These are phyloP conservation scores for Scyliorhinus canicula DNA, from an alignment of 2,797 vertebrate species.

Conservation along the genomic window DNA sequence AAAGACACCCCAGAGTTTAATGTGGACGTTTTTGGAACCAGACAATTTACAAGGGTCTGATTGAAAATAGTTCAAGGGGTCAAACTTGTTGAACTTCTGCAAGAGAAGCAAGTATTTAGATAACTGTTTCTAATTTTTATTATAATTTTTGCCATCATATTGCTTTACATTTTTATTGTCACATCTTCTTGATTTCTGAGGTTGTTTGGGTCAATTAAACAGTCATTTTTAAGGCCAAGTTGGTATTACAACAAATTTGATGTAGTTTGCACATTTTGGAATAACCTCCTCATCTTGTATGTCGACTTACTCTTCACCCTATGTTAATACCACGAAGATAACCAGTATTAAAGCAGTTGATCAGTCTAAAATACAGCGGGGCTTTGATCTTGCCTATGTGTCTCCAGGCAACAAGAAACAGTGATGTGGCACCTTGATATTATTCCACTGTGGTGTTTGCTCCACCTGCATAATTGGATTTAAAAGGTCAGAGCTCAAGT, in stretches of 20 bases:
- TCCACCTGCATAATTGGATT: slow-evolving; percentile 28
- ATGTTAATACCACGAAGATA: not conserved
- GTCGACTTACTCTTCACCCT: not conserved
- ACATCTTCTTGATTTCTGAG: not conserved
- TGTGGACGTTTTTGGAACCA: not conserved
- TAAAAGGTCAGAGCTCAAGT: slow-evolving; percentile 2
- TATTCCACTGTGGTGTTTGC: slow-evolving; percentile 25
- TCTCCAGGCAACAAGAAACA: slow-evolving; percentile 27
- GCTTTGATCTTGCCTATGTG: not conserved
- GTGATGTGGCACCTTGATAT: not conserved
- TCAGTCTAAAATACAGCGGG: not conserved
- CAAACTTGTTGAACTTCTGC: not conserved
- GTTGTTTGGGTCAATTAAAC: not conserved
- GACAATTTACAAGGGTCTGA: not conserved
- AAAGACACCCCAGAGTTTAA: not conserved
- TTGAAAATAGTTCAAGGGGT: not conserved
- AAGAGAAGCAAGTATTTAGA: not conserved
- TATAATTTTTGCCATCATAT: not conserved
- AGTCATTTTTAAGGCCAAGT: not conserved
- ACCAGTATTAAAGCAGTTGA: not conserved
- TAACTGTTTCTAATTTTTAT: not conserved
- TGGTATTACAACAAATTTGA: not conserved
- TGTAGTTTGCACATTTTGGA: not conserved
- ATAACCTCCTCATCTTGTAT: not conserved
- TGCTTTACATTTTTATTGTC: not conserved